Conservation (phyloP, 2,888 invertebrate species). For the Tipula confusa region DNA sequence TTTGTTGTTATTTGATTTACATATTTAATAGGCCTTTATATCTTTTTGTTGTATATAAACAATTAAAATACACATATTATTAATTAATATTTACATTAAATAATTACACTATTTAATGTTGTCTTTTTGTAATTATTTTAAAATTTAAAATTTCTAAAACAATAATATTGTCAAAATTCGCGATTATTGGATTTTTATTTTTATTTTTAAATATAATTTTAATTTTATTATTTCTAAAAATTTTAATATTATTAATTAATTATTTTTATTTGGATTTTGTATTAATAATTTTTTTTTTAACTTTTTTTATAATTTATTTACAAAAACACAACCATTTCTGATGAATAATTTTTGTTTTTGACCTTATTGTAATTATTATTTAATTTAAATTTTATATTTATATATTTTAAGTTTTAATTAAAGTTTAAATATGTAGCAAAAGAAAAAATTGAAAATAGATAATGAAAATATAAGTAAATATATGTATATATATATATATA, state of each 20-base stretch:
- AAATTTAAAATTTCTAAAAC: conserved; percentile 9
- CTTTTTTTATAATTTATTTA: conserved; percentile 21
- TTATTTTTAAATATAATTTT: not conserved
- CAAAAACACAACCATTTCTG: conserved; percentile 29
- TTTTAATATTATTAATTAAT: not conserved
- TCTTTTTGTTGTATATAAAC: not conserved
- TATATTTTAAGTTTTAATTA: too few relatives aligned
- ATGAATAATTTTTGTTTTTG: conserved; percentile 13
- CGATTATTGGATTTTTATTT: conserved; percentile 28
- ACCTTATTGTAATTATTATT: not conserved
- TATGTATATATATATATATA: not conserved
- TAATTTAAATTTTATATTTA: not conserved
- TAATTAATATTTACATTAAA: conserved; percentile 12
- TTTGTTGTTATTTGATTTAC: conserved; percentile 20
- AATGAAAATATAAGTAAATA: not conserved
- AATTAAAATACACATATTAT: conserved; percentile 25
- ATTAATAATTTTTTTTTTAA: not conserved
- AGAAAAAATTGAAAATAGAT: too few relatives aligned
- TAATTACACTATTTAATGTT: not conserved
- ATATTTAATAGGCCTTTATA: not conserved
- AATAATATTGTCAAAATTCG: conserved; percentile 29
- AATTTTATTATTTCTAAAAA: not conserved
- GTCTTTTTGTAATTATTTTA: not conserved
- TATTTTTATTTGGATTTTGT: conserved; percentile 25
- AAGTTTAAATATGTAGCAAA: too few relatives aligned